These are phyloP conservation scores for Eutrigla gurnardus DNA, from an alignment of 2,797 vertebrate species.

Conservation along the genomic window DNA sequence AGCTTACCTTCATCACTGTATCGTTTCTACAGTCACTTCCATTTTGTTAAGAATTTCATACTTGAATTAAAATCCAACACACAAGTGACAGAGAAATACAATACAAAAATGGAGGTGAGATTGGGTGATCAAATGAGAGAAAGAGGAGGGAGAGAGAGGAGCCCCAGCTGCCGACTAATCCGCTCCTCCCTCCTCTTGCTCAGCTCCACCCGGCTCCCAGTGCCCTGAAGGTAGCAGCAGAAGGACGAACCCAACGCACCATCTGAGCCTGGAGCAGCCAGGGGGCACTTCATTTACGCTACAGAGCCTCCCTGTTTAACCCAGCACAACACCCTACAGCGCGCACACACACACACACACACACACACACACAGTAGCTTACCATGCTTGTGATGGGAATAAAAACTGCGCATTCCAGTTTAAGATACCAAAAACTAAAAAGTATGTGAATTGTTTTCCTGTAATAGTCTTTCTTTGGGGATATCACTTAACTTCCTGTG, in stretches of 20 bases:
- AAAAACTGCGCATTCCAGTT: conserved; percentile 1
- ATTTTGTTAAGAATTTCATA: background rate
- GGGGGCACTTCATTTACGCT: conserved; percentile 65
- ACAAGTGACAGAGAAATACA: background rate
- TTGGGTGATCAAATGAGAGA: background rate
- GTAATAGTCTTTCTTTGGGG: too few species aligned
- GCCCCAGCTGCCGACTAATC: conserved; percentile 34
- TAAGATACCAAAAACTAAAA: background rate
- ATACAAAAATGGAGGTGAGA: background rate
- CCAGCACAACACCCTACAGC: conserved; percentile 47
- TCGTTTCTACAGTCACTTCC: background rate
- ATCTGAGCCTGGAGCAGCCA: conserved; percentile 62
- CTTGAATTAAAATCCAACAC: background rate
- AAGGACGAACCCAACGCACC: conserved; percentile 63
- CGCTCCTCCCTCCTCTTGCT: conserved; percentile 7
- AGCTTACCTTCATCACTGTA: background rate
- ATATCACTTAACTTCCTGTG: too few species aligned
- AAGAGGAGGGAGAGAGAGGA: background rate
- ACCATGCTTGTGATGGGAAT: conserved; percentile 21
- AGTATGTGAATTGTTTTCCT: background rate
- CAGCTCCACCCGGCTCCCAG: conserved; percentile 54
- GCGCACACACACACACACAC: conserved; percentile 3
- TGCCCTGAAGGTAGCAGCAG: conserved; percentile 62
- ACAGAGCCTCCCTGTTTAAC: conserved; percentile 65
- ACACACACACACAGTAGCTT: conserved; percentile 1